phyloP scores from a whole-genome alignment of 2,888 invertebrate genomes.

The Rugalucina vietnamica region DNA sequence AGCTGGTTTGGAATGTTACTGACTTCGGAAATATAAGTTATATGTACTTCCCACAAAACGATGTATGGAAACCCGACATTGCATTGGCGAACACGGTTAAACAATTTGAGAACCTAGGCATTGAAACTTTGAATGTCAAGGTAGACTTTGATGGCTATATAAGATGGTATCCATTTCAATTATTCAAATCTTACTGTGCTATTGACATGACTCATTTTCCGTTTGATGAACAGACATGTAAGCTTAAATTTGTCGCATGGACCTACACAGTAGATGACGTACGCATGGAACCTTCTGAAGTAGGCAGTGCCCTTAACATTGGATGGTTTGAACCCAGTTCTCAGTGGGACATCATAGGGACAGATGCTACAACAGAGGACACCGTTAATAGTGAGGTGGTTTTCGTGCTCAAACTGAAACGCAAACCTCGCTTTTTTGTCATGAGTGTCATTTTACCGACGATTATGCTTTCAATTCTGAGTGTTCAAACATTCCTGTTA shows the following conservation, averaged over 20 bases:
- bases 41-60: background rate
- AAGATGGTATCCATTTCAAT: background rate
- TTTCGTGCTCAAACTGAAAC: conserved; percentile 59
- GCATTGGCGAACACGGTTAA: background rate
- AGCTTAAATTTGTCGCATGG: too few species aligned
- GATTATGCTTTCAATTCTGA: conserved; percentile 63
- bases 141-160: background rate
- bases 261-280: too few species aligned
- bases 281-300: too few species aligned
- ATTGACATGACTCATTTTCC: too few species aligned
- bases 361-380: conserved; percentile 24
- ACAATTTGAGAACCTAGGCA: background rate
- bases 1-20: background rate
- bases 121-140: background rate
- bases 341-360: conserved; percentile 36
- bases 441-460: conserved; percentile 64
- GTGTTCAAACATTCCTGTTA: conserved; percentile 65
- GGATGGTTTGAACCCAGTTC: conserved; percentile 41
- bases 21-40: background rate
- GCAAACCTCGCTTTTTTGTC: conserved; percentile 64
- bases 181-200: too few species aligned
- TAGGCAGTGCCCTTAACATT: too few species aligned
- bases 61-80: background rate
- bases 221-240: too few species aligned
- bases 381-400: conserved; percentile 59